Evolutionary conservation across 2,797 vertebrate genomes (phyloP), one percentile per base, ranked within the genome.

Genomic region (Amblyopsis hoosieri): DNA sequence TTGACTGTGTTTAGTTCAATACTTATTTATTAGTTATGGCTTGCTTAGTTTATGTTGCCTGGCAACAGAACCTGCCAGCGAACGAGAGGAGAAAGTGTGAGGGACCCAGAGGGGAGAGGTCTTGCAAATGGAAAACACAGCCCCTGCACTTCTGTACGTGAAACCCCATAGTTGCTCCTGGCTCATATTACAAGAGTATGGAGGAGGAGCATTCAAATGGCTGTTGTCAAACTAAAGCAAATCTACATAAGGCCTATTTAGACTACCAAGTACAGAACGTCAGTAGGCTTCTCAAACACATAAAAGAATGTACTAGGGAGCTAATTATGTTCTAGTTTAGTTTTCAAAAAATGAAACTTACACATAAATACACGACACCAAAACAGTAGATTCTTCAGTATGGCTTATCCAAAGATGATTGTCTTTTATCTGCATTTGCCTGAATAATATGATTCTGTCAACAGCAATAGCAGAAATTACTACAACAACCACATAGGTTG

Each of bases 111-210:
- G 55, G 55, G 45, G 76, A 75, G 83, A 81, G 83, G 82, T 84
- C 76, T 66, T 4, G 74, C 51, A 58, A 81, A 91, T 90, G 79
- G 81, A 91, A 92, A 92, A 90, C 89, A 92, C 79, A 87, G 91
- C 90, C 93, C 93, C 89, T 94, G 91, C 87, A 5, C 63, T 85
- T 84, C 75, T 77, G 84, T 75, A 80, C 67, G 65, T 85, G 89
- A 91, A 85, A 91, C 90, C 91, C 86, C 89, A 90, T 73, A 84
- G 87, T 84, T 82, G 85, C 73, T 57, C 82, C 54, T 78, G 84
- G 85, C 85, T 94, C 93, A 83, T 83, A 78, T 94, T 94, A 92
- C 93, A 71, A 87, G 77, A 88, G 86, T 83, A 63, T 81, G 84
- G 84, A 91, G 91, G 92, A 90, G 90, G 89, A 76, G 86, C 84